A percentile compares a stretch with the other conserved stretches of the same genome.
Evolutionary conservation across 2,113 vertebrate genomes (phyloP).

Genomic region (Dendropsophus ebraccatus): DNA sequence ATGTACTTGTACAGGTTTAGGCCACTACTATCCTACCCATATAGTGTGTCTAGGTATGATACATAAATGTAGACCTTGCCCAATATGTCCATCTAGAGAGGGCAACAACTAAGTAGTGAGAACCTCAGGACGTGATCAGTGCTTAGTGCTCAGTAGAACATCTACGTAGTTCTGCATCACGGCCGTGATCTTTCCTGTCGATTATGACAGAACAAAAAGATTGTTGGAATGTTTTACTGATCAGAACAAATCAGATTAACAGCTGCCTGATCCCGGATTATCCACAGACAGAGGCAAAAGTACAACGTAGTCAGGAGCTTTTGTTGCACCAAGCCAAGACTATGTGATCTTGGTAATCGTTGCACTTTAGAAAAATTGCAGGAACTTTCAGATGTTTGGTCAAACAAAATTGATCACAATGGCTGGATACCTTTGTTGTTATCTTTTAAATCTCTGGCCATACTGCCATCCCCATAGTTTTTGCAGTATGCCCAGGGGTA

Average conservation of each 20-base stretch:
- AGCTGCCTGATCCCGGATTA: conserved; percentile 41
- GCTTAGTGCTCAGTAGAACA: not conserved
- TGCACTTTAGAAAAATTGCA: not conserved
- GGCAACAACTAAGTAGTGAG: not conserved
- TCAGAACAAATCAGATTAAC: conserved; percentile 45
- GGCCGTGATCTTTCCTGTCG: not conserved
- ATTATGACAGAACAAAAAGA: conserved; percentile 38
- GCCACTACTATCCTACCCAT: not conserved
- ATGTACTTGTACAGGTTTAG: not conserved
- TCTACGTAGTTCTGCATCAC: not conserved
- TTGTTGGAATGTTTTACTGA: conserved; percentile 26
- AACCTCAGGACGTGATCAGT: not conserved
- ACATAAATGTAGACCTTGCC: too few species aligned
- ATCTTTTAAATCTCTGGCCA: too few species aligned
- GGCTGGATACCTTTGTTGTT: too few species aligned
- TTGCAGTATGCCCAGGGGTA: too few species aligned
- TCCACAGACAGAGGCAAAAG: conserved; percentile 7
- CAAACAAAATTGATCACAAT: not conserved
- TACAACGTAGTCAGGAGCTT: conserved; percentile 9
- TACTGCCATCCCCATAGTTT: too few species aligned
- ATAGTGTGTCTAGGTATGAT: too few species aligned
- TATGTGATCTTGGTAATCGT: not conserved
- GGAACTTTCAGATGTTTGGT: not conserved
- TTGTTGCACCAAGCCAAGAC: not conserved
- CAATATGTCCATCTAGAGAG: too few species aligned